A percentile compares a stretch with the other conserved stretches of the same genome.
phyloP scores from a whole-genome alignment of 2,888 invertebrate species.

The Drosophila algonquin region DNA sequence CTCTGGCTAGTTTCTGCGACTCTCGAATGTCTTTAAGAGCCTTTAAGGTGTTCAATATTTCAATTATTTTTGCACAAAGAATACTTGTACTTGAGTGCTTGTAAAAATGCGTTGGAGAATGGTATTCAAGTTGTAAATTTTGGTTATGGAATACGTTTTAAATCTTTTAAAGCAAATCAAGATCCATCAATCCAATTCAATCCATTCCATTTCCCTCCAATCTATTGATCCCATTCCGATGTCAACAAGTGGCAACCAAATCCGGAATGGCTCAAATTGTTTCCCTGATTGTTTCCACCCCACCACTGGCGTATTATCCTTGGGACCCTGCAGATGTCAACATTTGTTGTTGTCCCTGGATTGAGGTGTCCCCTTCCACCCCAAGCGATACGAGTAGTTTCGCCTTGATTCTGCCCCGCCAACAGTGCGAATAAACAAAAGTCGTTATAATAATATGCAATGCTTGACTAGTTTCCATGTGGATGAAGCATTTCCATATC shows the following conservation, averaged over 20 bases:
- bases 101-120: background rate
- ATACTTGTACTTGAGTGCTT: background rate
- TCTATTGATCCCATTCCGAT: slow-evolving; percentile 4
- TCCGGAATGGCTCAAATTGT: slow-evolving; percentile 11
- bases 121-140: background rate
- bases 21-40: background rate
- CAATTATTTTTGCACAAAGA: background rate
- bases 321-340: slow-evolving; percentile 23
- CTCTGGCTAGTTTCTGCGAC: background rate
- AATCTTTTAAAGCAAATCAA: background rate
- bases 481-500: background rate
- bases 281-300: slow-evolving; percentile 5
- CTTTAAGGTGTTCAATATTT: too few species aligned
- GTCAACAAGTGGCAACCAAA: slow-evolving; percentile 32
- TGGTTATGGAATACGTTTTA: background rate
- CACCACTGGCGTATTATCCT: background rate
- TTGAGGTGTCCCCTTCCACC: slow-evolving; percentile 7
- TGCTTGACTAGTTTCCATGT: slow-evolving; percentile 36
- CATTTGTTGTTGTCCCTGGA: slow-evolving; percentile 21
- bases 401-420: slow-evolving; percentile 16
- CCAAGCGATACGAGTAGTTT: slow-evolving; percentile 26
- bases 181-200: background rate
- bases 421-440: slow-evolving; percentile 33
- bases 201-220: background rate
- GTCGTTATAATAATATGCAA: slow-evolving; percentile 57